Base-by-base conservation (phyloP, 92 coral and sea anemone genomes). In the Desmophyllum pertusum region DNA sequence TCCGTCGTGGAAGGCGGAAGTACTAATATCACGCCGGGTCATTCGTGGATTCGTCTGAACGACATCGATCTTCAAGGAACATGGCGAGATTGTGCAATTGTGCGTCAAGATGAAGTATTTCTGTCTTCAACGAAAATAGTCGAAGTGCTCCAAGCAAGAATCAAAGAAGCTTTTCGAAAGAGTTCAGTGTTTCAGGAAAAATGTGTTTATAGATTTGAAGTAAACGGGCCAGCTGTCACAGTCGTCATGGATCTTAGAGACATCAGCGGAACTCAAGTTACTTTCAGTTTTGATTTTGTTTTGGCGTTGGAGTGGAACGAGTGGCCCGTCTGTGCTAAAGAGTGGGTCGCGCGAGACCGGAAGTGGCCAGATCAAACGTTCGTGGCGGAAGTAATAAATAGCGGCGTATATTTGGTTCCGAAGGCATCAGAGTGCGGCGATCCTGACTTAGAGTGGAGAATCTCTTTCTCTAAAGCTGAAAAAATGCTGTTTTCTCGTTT, bases 381-480 rank as follows among this genome's bases (percentile, higher is more conserved):
- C 31, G 85, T 80, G 19, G 61, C 42, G 59, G 53, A 53, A 33
- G 53, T 85, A 11, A 17, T 36, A 30, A 17, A 63, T 2, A 51
- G 39, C 9, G 87, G 89, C 39, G 75, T 73, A 14, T 80, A 89
- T 46, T 11, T 89, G n/a, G 92, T 89, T 27, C 75, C 89, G 6
- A 89, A 89, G 52, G 38, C 86, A 19, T 79, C 89, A 15, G 18
- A 48, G 40, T 15, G 55, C 25, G 89, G 86, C 23, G 59, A 85
- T n/a, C 66, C 55, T 21, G 87, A 89, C 13, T 19, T 79, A 35
- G 92, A 89, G 17, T 89, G 92, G 92, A 79, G 92, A 37, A 55
- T 89, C 21, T 89, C 92, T 7, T 89, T 89, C 79, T 89, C 92
- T 0, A 43, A 73, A 69, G 89, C 92, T 29, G 92, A 89, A 50